Conservation (phyloP, 2,888 invertebrate genomes). For the Trichopoda pennipes region DNA sequence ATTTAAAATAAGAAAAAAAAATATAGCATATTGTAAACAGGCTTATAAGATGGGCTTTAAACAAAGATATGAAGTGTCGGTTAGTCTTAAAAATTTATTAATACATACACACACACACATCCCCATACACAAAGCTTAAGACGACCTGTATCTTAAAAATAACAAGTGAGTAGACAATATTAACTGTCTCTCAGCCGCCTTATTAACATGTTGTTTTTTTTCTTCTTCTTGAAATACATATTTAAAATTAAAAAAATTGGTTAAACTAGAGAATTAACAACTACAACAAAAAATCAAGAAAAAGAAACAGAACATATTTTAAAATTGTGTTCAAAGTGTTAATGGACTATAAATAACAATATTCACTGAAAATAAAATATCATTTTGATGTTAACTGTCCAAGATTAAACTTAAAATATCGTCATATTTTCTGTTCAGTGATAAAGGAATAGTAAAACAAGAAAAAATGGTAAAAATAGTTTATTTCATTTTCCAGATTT, state of each 20-base stretch:
- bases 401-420: constrained; percentile 31
- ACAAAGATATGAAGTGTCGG: not conserved
- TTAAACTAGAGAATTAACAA: constrained; percentile 26
- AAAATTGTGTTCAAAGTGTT: constrained; percentile 31
- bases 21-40: not conserved
- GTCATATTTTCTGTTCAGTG: constrained; percentile 29
- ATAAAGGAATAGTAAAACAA: not conserved
- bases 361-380: constrained; percentile 59
- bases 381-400: constrained; percentile 64
- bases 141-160: constrained; percentile 12
- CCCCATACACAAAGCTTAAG: not conserved
- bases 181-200: constrained; percentile 30
- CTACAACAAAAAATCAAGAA: constrained; percentile 4
- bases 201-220: constrained; percentile 38
- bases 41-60: not conserved
- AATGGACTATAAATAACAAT: constrained; percentile 69
- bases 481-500: not conserved
- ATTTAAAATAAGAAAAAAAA: too few species aligned
- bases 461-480: constrained; percentile 26
- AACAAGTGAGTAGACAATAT: constrained; percentile 14
- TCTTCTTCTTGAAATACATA: constrained; percentile 4
- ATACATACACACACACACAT: not conserved
- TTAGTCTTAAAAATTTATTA: not conserved
- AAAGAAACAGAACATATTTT: constrained; percentile 51
- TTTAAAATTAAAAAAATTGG: not conserved